phyloP scores from a whole-genome alignment of 2,888 invertebrate genomes.

The Dicyrtoma fusca region DNA sequence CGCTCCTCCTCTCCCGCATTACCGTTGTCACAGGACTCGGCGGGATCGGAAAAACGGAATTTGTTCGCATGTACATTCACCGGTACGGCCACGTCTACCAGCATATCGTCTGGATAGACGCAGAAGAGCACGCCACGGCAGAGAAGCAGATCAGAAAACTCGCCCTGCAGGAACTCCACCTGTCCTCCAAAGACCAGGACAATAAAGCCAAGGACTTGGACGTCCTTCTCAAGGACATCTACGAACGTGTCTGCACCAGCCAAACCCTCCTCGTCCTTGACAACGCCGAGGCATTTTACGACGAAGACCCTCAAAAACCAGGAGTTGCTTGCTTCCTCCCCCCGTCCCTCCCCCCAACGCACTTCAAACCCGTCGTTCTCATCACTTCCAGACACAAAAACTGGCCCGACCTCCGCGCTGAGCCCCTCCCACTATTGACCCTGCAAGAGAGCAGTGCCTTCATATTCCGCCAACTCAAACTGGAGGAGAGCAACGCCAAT shows the following conservation, averaged over 20 bases:
- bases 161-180: too few species aligned
- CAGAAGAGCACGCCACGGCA: not conserved
- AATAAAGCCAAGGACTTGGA: too few species aligned
- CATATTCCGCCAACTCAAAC: not conserved
- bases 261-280: not conserved
- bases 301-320: not conserved
- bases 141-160: too few species aligned
- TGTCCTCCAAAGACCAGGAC: too few species aligned
- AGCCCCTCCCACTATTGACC: too few species aligned
- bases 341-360: too few species aligned
- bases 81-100: not conserved
- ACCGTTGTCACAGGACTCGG: not conserved
- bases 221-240: not conserved
- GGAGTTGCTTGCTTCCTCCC: too few species aligned
- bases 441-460: not conserved
- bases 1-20: too few species aligned
- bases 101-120: not conserved
- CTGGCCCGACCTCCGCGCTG: not conserved
- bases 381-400: not conserved
- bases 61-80: not conserved
- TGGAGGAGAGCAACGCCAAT: not conserved
- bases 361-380: not conserved
- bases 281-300: not conserved
- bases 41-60: slow-evolving; percentile 1
- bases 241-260: too few species aligned